phyloP scores from a whole-genome alignment of 2,888 invertebrate genomes.

The Dynastes hyllus region DNA sequence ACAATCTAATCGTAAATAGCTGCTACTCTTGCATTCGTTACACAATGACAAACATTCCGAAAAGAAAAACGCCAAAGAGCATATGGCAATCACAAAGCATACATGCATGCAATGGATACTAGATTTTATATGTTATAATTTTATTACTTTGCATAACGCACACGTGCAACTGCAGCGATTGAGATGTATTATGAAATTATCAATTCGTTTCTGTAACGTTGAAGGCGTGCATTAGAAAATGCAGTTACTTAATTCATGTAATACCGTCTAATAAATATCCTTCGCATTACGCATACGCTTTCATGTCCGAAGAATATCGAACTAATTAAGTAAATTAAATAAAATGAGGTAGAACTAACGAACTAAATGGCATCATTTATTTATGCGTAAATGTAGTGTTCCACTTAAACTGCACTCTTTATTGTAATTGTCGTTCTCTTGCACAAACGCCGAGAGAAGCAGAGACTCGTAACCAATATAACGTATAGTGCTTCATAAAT shows the following conservation, averaged over 20 bases:
- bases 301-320: constrained; percentile 35
- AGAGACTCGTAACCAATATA: background rate
- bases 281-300: constrained; percentile 33
- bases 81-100: constrained; percentile 30
- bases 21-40: constrained; percentile 11
- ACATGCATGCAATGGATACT: background rate
- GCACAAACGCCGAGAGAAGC: background rate
- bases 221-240: constrained; percentile 44
- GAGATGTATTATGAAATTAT: constrained; percentile 48
- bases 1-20: background rate
- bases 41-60: constrained; percentile 16
- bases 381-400: constrained; percentile 8
- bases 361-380: constrained; percentile 32
- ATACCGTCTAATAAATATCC: constrained; percentile 34
- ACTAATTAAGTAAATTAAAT: constrained; percentile 20
- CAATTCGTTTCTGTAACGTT: constrained; percentile 35
- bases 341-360: constrained; percentile 28
- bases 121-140: constrained; percentile 46
- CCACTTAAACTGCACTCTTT: constrained; percentile 20
- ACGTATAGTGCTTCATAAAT: background rate
- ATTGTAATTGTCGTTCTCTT: constrained; percentile 13
- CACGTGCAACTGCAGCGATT: constrained; percentile 44
- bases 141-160: constrained; percentile 45
- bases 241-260: constrained; percentile 37
- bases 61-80: constrained; percentile 21